Evolutionary conservation across 1,140 invertebrate genomes (phyloP), one percentile per base, ranked within the genome.

Genomic region (Conus ventricosus): DNA sequence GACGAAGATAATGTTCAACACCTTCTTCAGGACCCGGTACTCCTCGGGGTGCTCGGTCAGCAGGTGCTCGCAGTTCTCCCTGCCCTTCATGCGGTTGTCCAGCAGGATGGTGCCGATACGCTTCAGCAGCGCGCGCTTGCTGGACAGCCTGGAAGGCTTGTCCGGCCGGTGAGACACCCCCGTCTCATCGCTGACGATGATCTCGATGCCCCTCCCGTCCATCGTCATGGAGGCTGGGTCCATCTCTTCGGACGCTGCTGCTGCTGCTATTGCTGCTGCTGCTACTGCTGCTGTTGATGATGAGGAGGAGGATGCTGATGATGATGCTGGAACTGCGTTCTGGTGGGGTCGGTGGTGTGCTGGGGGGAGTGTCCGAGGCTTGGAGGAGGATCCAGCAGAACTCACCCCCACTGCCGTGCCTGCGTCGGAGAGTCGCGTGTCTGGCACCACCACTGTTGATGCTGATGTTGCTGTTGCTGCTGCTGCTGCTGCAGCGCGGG

Each of bases 1-100:
- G 27, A 92, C 83, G 81, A 92, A 92, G 25, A 91, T 80, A 81
- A 91, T 90, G 88, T 92, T 92, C 27, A 92, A 83, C 17, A 91
- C 88, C 27, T 88, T 84, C 84, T 92, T 92, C 78, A 92, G 87
- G 53, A 92, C 87, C 13, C 88, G 87, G 86, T 92, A 90, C 83
- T 92, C 90, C 84, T 91, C 91, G 5, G 90, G 91, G 54, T 89
- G 89, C 5, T 87, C 86, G 17, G 63, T 82, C 20, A 92, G 80
- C 81, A 90, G 88, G 20, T 84, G 67, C 60, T 92, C 89, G 25
- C 88, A 87, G 60, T 91, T 90, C 13, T 87, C 81, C 54, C 85
- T 80, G 39, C 90, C 90, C 5, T 76, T 83, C 89, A 92, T 90
- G 27, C 91, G 86, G 67, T 92, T 90, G 75, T 92, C 91, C 82